Evolutionary conservation across 2,797 vertebrate genomes (phyloP).

Genomic region (Chromobotia macracanthus): DNA sequence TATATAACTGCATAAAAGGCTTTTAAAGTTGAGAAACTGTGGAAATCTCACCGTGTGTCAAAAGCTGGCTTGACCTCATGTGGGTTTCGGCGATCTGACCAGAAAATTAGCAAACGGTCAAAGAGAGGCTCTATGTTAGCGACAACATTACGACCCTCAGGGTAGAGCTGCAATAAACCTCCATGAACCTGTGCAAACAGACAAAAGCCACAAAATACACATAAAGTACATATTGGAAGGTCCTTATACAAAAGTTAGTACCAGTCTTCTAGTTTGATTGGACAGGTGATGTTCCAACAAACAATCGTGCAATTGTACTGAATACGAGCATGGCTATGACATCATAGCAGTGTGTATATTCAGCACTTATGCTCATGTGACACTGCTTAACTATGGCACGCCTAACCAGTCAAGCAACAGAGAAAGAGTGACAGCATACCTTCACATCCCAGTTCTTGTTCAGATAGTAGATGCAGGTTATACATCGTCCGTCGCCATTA

Average conservation of each 20-base stretch:
- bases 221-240: not conserved
- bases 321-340: not conserved
- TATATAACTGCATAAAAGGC: too few species aligned
- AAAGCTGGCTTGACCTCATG: conserved; percentile 91
- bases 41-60: conserved; percentile 80
- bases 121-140: conserved; percentile 88
- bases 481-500: conserved; percentile 88
- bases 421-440: conserved; percentile 68
- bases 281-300: not conserved
- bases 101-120: conserved; percentile 88
- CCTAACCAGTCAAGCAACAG: not conserved
- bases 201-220: conserved; percentile 20
- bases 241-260: too few species aligned
- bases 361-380: not conserved
- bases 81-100: conserved; percentile 92
- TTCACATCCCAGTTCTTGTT: conserved; percentile 91
- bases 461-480: conserved; percentile 95
- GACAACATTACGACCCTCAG: conserved; percentile 84
- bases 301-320: not conserved
- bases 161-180: conserved; percentile 88
- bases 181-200: conserved; percentile 79
- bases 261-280: not conserved
- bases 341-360: not conserved
- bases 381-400: not conserved
- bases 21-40: not conserved